Evolutionary conservation across 2,797 vertebrate species (phyloP).

Genomic region (Rhinichthys osculus): DNA sequence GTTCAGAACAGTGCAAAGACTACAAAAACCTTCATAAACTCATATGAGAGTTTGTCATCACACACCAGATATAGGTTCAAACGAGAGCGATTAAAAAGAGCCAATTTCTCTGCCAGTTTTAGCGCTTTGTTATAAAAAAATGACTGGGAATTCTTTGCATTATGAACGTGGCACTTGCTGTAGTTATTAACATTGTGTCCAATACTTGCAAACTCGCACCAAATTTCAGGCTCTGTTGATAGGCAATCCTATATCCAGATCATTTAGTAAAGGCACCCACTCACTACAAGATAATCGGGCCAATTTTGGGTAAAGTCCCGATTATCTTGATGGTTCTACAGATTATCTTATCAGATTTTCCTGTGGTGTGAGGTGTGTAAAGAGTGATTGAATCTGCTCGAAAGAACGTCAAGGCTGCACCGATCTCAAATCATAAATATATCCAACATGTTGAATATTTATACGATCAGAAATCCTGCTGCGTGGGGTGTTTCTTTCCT

Average conservation of each 20-base stretch:
- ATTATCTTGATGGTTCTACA: not conserved
- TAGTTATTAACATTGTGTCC: not conserved
- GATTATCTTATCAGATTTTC: not conserved
- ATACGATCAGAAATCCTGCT: not conserved
- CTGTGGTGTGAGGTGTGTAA: not conserved
- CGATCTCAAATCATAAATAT: not conserved
- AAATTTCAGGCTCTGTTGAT: not conserved
- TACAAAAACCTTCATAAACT: not conserved
- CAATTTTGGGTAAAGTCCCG: not conserved
- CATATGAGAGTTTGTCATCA: not conserved
- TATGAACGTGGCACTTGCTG: not conserved
- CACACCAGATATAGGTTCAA: not conserved
- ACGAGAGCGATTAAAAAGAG: not conserved
- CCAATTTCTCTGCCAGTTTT: not conserved
- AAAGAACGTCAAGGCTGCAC: not conserved
- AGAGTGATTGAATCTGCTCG: not conserved
- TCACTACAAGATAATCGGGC: no score
- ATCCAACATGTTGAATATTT: no score
- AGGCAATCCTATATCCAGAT: not conserved
- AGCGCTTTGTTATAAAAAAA: not conserved
- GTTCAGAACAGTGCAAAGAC: not conserved
- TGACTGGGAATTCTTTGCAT: not conserved
- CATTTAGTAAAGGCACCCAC: no score
- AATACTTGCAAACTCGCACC: not conserved
- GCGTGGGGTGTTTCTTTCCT: no score